Evolutionary conservation across 2,888 invertebrate species (phyloP).

Genomic region (Pyralis farinalis): DNA sequence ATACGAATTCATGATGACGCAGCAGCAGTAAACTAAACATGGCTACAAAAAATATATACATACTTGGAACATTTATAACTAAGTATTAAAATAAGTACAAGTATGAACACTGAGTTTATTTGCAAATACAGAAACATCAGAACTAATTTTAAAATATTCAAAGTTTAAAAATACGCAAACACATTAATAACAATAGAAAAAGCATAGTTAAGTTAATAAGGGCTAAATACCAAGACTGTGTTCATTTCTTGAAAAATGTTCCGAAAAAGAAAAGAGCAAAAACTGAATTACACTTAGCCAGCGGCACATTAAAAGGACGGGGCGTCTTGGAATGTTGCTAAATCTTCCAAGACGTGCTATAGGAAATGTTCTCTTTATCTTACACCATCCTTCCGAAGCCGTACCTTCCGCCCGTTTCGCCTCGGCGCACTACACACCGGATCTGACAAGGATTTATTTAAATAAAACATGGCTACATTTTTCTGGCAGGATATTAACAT

Average conservation of each 20-base stretch:
- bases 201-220: neutral
- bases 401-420: constrained; percentile 69
- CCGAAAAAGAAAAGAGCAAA: constrained; percentile 16
- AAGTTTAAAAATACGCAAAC: too few species aligned
- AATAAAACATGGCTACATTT: constrained; percentile 67
- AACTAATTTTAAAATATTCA: too few species aligned
- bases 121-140: too few species aligned
- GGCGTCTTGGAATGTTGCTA: constrained; percentile 65
- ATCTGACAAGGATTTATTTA: constrained; percentile 43
- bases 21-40: too few species aligned
- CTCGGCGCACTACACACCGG: constrained; percentile 30
- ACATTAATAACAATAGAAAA: too few species aligned
- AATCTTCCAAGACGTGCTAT: constrained; percentile 70
- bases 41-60: too few species aligned
- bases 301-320: constrained; percentile 21
- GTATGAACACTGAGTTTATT: too few species aligned
- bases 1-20: too few species aligned
- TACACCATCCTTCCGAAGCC: constrained; percentile 75
- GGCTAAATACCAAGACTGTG: neutral
- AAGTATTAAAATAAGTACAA: too few species aligned
- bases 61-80: too few species aligned
- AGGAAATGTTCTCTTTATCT: constrained; percentile 80
- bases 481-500: constrained; percentile 25
- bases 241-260: neutral
- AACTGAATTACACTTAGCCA: constrained; percentile 38